Conservation (phyloP, 2,113 vertebrate genomes). For the Fulmarus glacialis region DNA sequence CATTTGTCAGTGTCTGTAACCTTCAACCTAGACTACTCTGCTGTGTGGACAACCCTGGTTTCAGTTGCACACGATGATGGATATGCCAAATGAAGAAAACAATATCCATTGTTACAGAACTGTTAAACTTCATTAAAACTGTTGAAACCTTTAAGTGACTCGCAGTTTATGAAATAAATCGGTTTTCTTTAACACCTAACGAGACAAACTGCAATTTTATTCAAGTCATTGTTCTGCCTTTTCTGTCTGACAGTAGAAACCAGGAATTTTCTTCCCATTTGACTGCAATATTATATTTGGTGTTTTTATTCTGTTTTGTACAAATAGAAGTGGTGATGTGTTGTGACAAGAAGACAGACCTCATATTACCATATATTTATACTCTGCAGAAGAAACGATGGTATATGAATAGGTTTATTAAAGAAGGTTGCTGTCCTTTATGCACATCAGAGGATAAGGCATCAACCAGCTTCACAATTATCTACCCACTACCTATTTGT, state of each 20-base stretch:
- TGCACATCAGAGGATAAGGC: constrained; percentile 23
- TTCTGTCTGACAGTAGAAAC: constrained; percentile 71
- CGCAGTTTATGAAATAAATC: constrained; percentile 69
- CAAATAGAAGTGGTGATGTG: constrained; percentile 71
- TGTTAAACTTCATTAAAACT: constrained; percentile 68
- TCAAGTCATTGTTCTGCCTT: constrained; percentile 65
- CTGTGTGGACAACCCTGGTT: constrained; percentile 1
- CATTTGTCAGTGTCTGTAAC: constrained; percentile 14
- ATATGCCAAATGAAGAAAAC: constrained; percentile 42
- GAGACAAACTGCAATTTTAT: constrained; percentile 73
- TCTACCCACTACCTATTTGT: constrained; percentile 2
- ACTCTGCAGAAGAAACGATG: constrained; percentile 41
- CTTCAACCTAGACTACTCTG: constrained; percentile 33
- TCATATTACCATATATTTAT: constrained; percentile 76
- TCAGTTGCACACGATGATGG: constrained; percentile 17
- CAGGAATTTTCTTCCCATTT: constrained; percentile 67
- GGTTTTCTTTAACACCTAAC: constrained; percentile 72
- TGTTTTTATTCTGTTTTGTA: constrained; percentile 72
- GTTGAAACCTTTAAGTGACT: constrained; percentile 69
- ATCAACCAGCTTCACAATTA: constrained; percentile 12
- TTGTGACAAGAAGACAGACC: constrained; percentile 77
- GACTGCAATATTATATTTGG: constrained; percentile 74
- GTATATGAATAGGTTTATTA: constrained; percentile 57
- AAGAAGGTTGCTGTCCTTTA: constrained; percentile 36
- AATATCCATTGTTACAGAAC: constrained; percentile 28